Evolutionary conservation across 2,113 vertebrate species (phyloP), one percentile per base, ranked within the genome.

Genomic region (Salvelinus namaycush): DNA sequence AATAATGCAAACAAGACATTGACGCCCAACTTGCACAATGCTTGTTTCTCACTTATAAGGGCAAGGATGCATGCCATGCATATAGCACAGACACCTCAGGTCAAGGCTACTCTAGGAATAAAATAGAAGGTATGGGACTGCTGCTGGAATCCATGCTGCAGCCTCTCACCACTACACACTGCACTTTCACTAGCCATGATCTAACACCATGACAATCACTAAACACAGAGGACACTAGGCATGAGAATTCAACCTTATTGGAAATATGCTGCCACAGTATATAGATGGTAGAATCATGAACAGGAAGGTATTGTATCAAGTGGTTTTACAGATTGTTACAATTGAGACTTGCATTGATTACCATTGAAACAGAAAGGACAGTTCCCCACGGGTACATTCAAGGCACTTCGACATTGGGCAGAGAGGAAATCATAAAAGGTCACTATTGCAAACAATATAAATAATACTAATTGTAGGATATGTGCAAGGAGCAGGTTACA

Each of bases 331-430:
- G 22, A 72, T 51, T 75, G 22, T 65, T 75, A 75, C 77, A 62
- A n/a, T 73, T 20, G 12, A 54, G 60, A 68, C 20, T 44, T 75
- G 70, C 72, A 79, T 79, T 34, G 70, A 11, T 18, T 54, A 54
- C 51, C 3, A 16, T 75, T 31, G 73, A 77, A n/a, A 65, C 70
- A 66, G n/a, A 74, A 27, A 66, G 48, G 44, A 70, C 62, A 80
- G 1, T 39, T 72, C 18, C 72, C 78, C 39, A 69, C n/a, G 6
- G 71, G 26, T 51, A 77, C n/a, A 80, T 74, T 64, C 71, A 90
- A 92, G 92, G 91, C 89, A 92, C 88, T 89, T 90, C 77, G 74
- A 92, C 88, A 89, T 90, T 78, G 74, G 82, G 87, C 57, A 68
- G 80, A 78, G 22, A 59, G 60, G 68, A 73, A 60, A 71, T 60